These are phyloP conservation scores for Otolemur garnettii DNA, from an alignment of 2,113 vertebrate genomes.

Conservation along the genomic window DNA sequence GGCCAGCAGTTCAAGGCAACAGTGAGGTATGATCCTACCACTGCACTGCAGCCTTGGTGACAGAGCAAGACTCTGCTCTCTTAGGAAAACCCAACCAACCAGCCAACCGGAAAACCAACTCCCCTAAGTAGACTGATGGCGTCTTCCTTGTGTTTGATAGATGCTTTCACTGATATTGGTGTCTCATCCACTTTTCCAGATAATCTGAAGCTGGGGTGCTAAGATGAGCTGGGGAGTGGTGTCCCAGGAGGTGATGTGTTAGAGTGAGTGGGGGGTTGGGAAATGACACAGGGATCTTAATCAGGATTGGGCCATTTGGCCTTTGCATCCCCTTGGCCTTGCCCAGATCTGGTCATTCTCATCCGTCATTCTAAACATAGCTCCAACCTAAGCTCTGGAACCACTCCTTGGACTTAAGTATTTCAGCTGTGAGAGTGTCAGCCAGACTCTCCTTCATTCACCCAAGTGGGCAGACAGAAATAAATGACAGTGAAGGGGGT, in stretches of 20 bases:
- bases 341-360: background rate
- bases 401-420: background rate
- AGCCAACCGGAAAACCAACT: too few relatives aligned
- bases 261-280: background rate
- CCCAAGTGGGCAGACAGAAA: background rate
- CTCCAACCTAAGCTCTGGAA: background rate
- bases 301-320: background rate
- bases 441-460: background rate
- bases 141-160: background rate
- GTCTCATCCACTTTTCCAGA: background rate
- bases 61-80: too few relatives aligned
- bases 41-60: too few relatives aligned
- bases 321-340: background rate
- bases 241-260: background rate
- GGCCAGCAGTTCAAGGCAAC: too few relatives aligned
- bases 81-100: too few relatives aligned
- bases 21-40: too few relatives aligned
- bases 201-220: background rate
- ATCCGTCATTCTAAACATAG: background rate
- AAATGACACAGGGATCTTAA: too few relatives aligned
- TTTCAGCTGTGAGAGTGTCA: background rate
- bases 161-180: background rate
- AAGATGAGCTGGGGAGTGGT: background rate
- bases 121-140: too few relatives aligned
- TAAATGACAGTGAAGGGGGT: too few relatives aligned